Evolutionary conservation across 2,797 vertebrate species (phyloP), one percentile per base, ranked within the genome.

Genomic region (Orientallactaga sibirica): DNA sequence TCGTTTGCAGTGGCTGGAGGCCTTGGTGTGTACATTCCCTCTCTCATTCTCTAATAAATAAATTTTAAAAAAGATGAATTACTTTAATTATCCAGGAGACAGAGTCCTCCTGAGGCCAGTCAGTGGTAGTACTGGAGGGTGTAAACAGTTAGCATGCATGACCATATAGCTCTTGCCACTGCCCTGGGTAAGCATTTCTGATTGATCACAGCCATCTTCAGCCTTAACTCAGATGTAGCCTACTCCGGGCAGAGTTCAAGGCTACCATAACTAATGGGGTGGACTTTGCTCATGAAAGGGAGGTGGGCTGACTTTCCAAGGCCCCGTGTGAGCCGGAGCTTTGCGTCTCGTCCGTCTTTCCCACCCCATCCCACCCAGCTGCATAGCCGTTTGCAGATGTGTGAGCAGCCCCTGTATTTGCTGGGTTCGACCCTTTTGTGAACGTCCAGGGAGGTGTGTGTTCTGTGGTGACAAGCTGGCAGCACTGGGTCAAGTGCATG

Each of bases 121-220:
- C 20, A 2, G 14, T 24, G 33, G 43, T 73, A 80, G 62, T 27
- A 68, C 68, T 18, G 58, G 0, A 70, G 33, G 27, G 9, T 70
- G 6, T 15, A 33, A 27, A 68, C 19, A 43, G 20, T 92, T 86
- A 75, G 52, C 67, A 67, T 33, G 55, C 66, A 9, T 5, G 18
- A n/a, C 11, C 41, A 11, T 14, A 37, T 1, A 27, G 70, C 75
- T 75, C 29, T 19, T 81, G 73, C 29, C 58, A 62, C n/a, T 68
- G 52, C 27, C 67, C 37, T 3, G 52, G 75, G 75, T 61, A 82
- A 88, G 62, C 75, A 92, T 94, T 92, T 88, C 67, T 95, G 88
- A 92, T 92, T 78, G 93, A 95, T 82, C 86, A 97, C 25, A 86
- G 61, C 52, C 2, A 10, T 27, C 64, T 90, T 80, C 48, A 61